Evolutionary conservation across 2,888 invertebrate species (phyloP).

Genomic region (Lydus trimaculatus): DNA sequence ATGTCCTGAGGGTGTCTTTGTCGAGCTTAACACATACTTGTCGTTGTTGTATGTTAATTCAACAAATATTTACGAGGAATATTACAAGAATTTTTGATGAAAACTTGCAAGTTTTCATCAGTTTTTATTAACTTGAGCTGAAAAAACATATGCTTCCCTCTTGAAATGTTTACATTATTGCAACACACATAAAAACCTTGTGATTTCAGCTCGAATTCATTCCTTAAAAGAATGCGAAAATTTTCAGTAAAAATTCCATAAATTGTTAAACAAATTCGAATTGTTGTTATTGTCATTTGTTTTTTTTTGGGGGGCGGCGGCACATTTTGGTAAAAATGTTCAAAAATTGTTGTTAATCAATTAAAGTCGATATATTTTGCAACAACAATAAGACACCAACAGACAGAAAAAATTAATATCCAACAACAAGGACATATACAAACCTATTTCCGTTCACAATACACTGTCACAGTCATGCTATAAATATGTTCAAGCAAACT

Average conservation of each 20-base stretch:
- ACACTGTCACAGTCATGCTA: constrained; percentile 41
- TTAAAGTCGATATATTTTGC: background rate
- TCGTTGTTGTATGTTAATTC: background rate
- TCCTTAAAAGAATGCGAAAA: no score
- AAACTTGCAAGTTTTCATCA: constrained; percentile 10
- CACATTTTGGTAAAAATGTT: no score
- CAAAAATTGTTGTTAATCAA: background rate
- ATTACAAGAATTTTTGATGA: constrained; percentile 5
- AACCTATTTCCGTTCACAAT: constrained; percentile 37
- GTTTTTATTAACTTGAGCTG: constrained; percentile 2
- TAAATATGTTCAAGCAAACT: constrained; percentile 47
- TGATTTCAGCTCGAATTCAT: no score
- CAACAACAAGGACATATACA: constrained; percentile 29
- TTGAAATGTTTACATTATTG: background rate
- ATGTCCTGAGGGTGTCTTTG: constrained; percentile 22
- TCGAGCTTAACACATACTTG: background rate
- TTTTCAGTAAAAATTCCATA: no score
- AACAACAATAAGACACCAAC: constrained; percentile 1
- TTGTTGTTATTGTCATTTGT: no score
- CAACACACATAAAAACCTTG: background rate
- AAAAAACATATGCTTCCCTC: background rate
- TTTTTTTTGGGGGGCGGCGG: constrained; percentile 10
- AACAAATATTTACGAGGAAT: background rate
- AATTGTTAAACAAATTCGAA: no score
- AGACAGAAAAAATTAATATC: constrained; percentile 12